Evolutionary conservation across 2,888 invertebrate genomes (phyloP), one percentile per base, ranked within the genome.

Genomic region (Apamea anceps): DNA sequence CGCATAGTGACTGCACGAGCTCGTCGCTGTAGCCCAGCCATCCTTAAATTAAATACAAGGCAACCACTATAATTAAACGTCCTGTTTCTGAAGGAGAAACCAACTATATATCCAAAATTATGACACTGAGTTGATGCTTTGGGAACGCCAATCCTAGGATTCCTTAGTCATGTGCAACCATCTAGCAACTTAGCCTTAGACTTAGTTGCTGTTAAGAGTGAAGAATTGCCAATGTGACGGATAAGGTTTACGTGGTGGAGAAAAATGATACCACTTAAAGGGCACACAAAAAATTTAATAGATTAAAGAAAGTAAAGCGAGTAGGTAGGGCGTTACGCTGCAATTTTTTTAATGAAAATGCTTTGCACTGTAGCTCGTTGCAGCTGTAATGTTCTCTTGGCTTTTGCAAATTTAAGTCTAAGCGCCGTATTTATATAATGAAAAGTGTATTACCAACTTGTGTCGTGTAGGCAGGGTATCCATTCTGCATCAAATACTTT

Each of bases 21-120:
- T 98, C 98, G 90, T 99, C 98, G 51, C 98, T 97, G 94, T 99
- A 99, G 0, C 99, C 99, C 86, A 99, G 92, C 99, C 99, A 99
- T 65, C 99, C 98, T 98, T 92, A 85, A 79, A 86, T 8, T 92
- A 85, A 81, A 86, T 4, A 13, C 13, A 45, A 68, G 10, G 48
- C 21, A 57, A 70, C 0, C 18, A 62, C 15, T 6, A 15, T 1
- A 28, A 1, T 60, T 25, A 28, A 15, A 65, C 21, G 15, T 15
- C 5, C 25, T 54, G 15, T 6, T 32, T 25, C 51, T 15, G 7
- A 13, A 21, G 18, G 13, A 60, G 10, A 45, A 32, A n/a, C 21
- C 18, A 2, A 45, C 12, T 62, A 57, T 18, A 28, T 28, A 28
- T 62, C 28, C 28, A 32, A 18, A 32, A 63, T 62, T 28, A 62